Base-by-base conservation (phyloP, 2,797 vertebrate genomes). In the Chaetodon trifasciatus region DNA sequence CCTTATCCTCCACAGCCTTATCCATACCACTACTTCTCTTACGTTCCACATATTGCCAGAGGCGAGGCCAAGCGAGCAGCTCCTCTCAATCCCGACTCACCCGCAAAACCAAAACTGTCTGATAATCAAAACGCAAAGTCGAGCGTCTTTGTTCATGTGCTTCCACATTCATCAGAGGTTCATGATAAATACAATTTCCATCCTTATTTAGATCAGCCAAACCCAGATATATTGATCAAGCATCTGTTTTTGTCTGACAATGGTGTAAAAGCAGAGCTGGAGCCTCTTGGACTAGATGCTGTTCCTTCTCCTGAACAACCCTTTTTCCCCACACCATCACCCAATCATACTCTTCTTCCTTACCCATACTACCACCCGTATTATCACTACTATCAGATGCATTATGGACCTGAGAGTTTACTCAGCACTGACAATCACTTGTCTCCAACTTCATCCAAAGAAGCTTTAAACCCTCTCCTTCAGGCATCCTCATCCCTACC, bases 381-480 rank as follows among this genome's bases (percentile, higher is more conserved):
- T 1, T 86, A 76, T 62, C 55, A 72, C 69, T 63, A 88, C 77
- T 50, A 88, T 67, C 74, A 62, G 7, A 58, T 58, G 28, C 76
- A 76, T 71, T 65, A 69, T 50, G 28, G 55, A 58, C 83, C 81
- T 6, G 53, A 75, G 28, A 46, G 23, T 35, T 68, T 37, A 28
- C 66, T 13, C 4, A 21, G 32, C 0, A 0, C 42, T 52, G 21
- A 61, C 3, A 39, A 28, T 37, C 15, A 0, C 2, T 17, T 3
- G 3, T 60, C 46, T 78, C 58, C 32, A n/a, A 4, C 78, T 37
- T 61, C 78, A 63, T 35, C 70, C n/a, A 19, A 71, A 74, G 57
- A 66, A 57, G 50, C 60, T 24, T 28, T 16, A 57, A 67, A 55
- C 23, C 57, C 47, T 64, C 32, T 1, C 9, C 61, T 21, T 53